A percentile compares a stretch with the other conserved stretches of the same genome.
These are phyloP conservation scores for Amphiprion percula DNA, from an alignment of 2,113 vertebrate genomes.

Conservation along the genomic window DNA sequence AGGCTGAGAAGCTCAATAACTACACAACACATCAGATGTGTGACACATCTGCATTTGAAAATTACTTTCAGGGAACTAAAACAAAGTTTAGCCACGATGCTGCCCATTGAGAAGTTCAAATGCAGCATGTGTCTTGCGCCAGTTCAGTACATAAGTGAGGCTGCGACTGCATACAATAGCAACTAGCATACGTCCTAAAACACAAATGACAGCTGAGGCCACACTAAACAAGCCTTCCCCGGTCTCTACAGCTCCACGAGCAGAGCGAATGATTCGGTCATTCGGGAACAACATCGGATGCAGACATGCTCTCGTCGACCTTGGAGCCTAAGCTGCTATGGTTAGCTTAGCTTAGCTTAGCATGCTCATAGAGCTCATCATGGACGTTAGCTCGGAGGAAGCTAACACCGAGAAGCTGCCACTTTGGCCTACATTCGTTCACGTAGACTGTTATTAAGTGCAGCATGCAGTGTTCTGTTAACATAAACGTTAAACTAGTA, in stretches of 20 bases:
- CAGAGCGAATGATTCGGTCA: not conserved
- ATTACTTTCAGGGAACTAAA: no score
- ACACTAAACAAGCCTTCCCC: no score
- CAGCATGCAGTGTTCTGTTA: rapidly evolving
- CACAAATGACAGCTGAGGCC: not conserved
- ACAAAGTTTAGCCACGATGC: not conserved
- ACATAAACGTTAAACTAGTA: not conserved
- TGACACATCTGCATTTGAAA: no score
- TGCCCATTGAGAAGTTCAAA: constrained; percentile 1
- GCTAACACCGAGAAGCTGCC: not conserved
- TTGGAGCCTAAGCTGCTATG: constrained; percentile 63
- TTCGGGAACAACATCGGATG: constrained; percentile 5
- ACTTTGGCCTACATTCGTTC: not conserved
- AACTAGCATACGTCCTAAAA: not conserved
- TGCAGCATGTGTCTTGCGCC: not conserved
- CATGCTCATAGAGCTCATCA: not conserved
- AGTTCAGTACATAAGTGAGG: not conserved
- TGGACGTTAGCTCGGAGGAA: constrained; percentile 12
- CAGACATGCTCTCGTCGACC: constrained; percentile 74
- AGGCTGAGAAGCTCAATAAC: no score
- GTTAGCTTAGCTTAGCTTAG: constrained; percentile 65
- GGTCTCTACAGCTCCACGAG: not conserved
- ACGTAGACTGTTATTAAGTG: rapidly evolving
- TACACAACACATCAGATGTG: no score
- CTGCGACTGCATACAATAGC: not conserved